Evolutionary conservation across 2,113 vertebrate genomes (phyloP).

Genomic region (Percina caprodes): DNA sequence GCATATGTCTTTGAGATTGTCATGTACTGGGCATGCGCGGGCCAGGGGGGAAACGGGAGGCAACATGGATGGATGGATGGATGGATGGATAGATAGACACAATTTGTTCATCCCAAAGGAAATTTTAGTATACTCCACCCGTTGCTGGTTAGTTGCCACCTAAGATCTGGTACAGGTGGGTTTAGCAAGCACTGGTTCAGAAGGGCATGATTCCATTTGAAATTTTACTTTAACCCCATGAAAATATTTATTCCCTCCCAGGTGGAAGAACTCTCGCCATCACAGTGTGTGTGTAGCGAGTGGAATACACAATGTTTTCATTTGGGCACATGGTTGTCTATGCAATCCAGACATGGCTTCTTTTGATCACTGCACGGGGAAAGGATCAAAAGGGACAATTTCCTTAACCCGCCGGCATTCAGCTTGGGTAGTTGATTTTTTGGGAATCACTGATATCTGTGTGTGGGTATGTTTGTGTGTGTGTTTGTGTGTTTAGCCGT

Average conservation of each 20-base stretch:
- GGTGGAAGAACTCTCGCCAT: not conserved
- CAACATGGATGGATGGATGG: too few relatives aligned
- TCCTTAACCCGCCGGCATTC: constrained; percentile 4
- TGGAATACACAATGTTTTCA: not conserved
- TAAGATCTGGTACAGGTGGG: not conserved
- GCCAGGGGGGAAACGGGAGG: too few relatives aligned
- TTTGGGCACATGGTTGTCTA: not conserved
- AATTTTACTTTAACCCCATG: not conserved
- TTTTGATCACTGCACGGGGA: constrained; percentile 17
- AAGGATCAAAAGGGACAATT: not conserved
- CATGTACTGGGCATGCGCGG: too few relatives aligned
- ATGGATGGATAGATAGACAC: too few relatives aligned
- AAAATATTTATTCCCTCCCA: not conserved
- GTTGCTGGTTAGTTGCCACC: too few relatives aligned
- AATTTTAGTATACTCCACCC: too few relatives aligned
- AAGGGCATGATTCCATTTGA: not conserved
- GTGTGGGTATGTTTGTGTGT: constrained; percentile 4
- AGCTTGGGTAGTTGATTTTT: constrained; percentile 16
- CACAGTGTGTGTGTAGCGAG: not conserved
- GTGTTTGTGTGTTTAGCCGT: constrained; percentile 8
- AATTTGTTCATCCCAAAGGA: too few relatives aligned
- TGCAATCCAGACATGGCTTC: constrained; percentile 5
- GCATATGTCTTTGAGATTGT: too few relatives aligned
- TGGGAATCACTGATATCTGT: constrained; percentile 4
- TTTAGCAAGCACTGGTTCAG: not conserved